These are phyloP conservation scores for Lutjanus erythropterus DNA, from an alignment of 2,113 vertebrate species.

Conservation along the genomic window DNA sequence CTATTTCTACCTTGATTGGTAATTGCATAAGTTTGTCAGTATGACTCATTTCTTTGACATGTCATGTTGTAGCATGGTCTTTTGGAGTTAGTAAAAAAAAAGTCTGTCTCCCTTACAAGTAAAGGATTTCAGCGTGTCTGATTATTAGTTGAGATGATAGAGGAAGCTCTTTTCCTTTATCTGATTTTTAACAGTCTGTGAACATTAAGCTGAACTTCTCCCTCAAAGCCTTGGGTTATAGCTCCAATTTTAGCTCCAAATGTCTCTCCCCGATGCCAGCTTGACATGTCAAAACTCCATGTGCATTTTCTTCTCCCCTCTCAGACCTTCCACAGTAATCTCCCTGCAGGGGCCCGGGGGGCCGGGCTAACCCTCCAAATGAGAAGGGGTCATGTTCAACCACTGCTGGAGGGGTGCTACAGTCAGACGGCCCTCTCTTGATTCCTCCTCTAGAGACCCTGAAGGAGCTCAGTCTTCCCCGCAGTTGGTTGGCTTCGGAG, in stretches of 20 bases:
- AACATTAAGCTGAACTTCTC: background rate
- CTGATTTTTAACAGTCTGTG: background rate
- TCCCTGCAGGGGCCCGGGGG: constrained; percentile 5
- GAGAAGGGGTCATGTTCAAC: constrained; percentile 31
- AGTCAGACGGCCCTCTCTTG: background rate
- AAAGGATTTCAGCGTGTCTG: background rate
- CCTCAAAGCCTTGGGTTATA: background rate
- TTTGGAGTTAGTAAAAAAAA: background rate
- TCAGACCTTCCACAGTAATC: background rate
- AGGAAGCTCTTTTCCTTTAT: background rate
- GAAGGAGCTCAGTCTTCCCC: background rate
- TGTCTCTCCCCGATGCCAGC: constrained; percentile 14
- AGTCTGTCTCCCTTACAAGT: background rate
- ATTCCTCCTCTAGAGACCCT: background rate
- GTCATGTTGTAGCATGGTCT: background rate
- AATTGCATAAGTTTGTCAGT: background rate
- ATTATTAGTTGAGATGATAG: background rate
- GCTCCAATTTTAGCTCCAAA: constrained; percentile 16
- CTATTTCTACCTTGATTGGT: background rate
- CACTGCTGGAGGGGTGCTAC: background rate
- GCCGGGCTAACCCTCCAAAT: constrained; percentile 22
- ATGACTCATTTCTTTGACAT: background rate
- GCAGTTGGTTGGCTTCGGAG: background rate
- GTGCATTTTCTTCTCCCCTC: constrained; percentile 1
- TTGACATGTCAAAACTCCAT: constrained; percentile 27